Evolutionary conservation across 1,140 invertebrate genomes (phyloP), one percentile per base, ranked within the genome.

Genomic region (Drosophila quadrilineata): DNA sequence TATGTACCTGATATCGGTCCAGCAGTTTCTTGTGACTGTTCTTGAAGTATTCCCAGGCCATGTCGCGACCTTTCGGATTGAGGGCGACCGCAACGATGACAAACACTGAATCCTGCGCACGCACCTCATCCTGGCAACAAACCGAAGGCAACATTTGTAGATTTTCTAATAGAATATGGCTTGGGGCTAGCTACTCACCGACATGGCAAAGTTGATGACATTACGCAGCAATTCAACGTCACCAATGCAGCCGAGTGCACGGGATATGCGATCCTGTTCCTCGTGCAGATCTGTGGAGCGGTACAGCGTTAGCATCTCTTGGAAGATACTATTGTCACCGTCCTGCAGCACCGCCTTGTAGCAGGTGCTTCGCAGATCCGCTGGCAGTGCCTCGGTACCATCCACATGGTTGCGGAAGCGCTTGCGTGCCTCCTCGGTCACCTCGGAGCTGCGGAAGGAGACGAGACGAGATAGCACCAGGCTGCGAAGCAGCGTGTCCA

Each of bases 11-110:
- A 87, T 97, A 98, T 71, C 94, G 92, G 38, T 95, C 92, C 50
- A 94, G 91, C 8, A 99, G 91, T 36, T 92, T 90, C 38, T 93
- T 90, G 93, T 94, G 95, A 77, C 98, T 95, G n/a, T 95, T 92
- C 87, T 97, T 95, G 75, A 98, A 95, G 91, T 97, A 99, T 40
- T 95, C 89, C 97, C 98, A 99, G 0, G 95, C 94, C 38, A 97
- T 89, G 43, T 97, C 93, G 26, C 97, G 93, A 0, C 97, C 97
- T 53, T 92, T 91, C 66, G 93, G 93, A 49, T 93, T 94, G 54
- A 94, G 92, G 0, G 95, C 94, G 2, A 97, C 95, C 4, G 96
- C 95, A 60, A 94, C 94, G 26, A 99, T 95, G 0, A 98, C 94
- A 88, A 96, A 96, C 0, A 97, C 93, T 0, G 96, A 94, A 87